Percentiles rank a stretch among this genome's conserved stretches.
Evolutionary conservation across 2,113 vertebrate genomes (phyloP).

Genomic region (Desmodus rotundus): DNA sequence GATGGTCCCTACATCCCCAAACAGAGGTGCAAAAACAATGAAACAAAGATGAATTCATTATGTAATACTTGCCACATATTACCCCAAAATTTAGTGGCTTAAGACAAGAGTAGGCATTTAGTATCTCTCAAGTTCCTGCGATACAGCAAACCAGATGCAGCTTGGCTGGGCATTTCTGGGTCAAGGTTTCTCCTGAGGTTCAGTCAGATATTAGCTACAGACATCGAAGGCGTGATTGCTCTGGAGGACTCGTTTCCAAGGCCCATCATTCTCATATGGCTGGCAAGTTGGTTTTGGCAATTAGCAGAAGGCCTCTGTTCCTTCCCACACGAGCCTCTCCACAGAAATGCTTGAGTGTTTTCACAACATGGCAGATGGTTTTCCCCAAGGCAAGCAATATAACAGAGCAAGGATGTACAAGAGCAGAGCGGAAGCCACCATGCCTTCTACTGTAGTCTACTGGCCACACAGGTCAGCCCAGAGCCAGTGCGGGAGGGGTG

Average conservation of each 20-base stretch:
- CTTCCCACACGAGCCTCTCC: neutral
- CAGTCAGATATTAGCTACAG: neutral
- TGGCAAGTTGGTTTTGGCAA: neutral
- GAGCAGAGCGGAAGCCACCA: neutral
- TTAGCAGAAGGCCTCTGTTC: neutral
- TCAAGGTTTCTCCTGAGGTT: neutral
- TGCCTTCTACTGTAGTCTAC: neutral
- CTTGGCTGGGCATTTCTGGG: neutral
- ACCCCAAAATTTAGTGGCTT: neutral
- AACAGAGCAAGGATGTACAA: neutral
- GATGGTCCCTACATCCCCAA: neutral
- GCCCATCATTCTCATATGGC: accelerated
- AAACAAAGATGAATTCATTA: neutral
- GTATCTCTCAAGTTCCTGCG: neutral
- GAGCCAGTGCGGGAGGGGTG: neutral
- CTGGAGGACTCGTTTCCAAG: neutral
- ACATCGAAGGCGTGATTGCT: neutral
- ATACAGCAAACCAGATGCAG: neutral
- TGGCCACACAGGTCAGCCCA: neutral
- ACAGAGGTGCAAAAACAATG: neutral
- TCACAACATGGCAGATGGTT: neutral
- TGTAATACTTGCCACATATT: neutral
- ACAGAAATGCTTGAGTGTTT: neutral
- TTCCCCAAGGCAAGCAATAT: neutral
- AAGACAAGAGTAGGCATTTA: neutral